A percentile compares a stretch with the other conserved stretches of the same genome.
Evolutionary conservation across 2,797 vertebrate species (phyloP).

Genomic region (Sebastes taczanowskii): DNA sequence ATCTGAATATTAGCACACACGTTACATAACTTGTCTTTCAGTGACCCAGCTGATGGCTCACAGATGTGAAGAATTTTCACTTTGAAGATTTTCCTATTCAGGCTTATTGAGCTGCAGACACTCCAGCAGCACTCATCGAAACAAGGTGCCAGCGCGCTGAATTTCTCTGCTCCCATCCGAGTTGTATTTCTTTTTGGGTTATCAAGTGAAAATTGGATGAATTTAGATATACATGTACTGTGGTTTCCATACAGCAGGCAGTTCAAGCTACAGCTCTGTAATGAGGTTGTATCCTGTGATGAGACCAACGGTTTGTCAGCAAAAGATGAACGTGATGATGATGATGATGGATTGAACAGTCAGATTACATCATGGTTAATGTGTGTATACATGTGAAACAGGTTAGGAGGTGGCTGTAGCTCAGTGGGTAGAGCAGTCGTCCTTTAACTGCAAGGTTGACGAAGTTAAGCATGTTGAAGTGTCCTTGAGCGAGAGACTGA

Average conservation of each 20-base stretch:
- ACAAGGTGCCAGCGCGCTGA: background rate
- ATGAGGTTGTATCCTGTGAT: background rate
- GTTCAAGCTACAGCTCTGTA: background rate
- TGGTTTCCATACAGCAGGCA: background rate
- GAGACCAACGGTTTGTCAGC: background rate
- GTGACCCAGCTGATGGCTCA: conserved; percentile 5
- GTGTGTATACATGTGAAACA: background rate
- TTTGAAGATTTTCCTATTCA: conserved; percentile 10
- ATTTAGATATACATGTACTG: background rate
- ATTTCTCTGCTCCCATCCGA: background rate
- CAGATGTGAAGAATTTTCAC: background rate
- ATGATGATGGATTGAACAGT: background rate
- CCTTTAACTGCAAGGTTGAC: too few species aligned
- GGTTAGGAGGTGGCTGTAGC: too few species aligned
- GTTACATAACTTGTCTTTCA: conserved; percentile 17
- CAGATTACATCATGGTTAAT: background rate
- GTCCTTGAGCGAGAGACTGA: too few species aligned
- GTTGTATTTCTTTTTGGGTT: background rate
- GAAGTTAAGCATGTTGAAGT: too few species aligned
- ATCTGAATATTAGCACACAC: background rate
- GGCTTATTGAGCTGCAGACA: background rate
- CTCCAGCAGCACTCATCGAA: background rate
- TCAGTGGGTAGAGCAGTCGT: too few species aligned
- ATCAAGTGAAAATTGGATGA: background rate
- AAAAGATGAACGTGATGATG: background rate